These are phyloP conservation scores for Bacillus rossius DNA, from an alignment of 1,140 invertebrate genomes.

Conservation along the genomic window DNA sequence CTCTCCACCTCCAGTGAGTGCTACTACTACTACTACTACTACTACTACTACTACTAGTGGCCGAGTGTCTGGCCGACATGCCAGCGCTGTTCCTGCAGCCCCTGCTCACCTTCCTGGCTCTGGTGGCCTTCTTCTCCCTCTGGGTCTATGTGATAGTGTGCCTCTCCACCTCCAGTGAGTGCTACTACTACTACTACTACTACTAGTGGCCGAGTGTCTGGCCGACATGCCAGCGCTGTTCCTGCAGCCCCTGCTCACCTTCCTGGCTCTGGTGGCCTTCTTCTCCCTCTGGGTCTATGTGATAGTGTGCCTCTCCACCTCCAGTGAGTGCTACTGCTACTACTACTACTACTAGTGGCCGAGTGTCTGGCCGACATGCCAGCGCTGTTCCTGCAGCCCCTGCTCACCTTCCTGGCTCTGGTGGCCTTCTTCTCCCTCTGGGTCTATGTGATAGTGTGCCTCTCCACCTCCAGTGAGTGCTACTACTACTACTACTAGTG, in stretches of 20 bases:
- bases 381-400: conserved; percentile 78
- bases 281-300: conserved; percentile 81
- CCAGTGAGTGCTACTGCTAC: conserved; percentile 65
- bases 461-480: conserved; percentile 66
- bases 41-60: no score
- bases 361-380: conserved; percentile 79
- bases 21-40: no score
- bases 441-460: conserved; percentile 67
- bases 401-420: conserved; percentile 77
- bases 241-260: conserved; percentile 83
- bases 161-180: conserved; percentile 65
- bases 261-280: conserved; percentile 69
- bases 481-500: no score
- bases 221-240: conserved; percentile 78
- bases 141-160: conserved; percentile 76
- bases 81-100: conserved; percentile 86
- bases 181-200: no score
- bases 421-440: conserved; percentile 79
- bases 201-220: no score
- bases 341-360: no score
- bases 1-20: conserved; percentile 64
- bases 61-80: no score
- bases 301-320: conserved; percentile 62
- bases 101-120: conserved; percentile 72
- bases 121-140: conserved; percentile 74